Evolutionary conservation across 2,797 vertebrate genomes (phyloP), one percentile per base, ranked within the genome.

Genomic region (Crocidura indochinensis): DNA sequence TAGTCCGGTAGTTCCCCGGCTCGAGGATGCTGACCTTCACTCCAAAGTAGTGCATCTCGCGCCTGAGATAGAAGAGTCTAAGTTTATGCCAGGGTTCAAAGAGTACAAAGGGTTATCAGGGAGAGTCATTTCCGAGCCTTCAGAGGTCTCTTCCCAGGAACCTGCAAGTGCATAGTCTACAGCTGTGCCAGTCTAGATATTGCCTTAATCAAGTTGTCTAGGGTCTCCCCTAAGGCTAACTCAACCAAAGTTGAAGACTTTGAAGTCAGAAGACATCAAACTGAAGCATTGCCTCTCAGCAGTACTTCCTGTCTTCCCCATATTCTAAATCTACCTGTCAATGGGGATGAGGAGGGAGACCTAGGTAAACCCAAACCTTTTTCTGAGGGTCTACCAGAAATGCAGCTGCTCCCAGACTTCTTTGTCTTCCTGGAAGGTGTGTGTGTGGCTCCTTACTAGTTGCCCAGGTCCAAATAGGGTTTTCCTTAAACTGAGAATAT

Each of bases 1-100:
- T 67, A 0, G 97, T 97, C 47, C 88, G 86, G 31, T 97, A 97
- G 92, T 96, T 97, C 15, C 97, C 97, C 0, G 97, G 97, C 68
- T 97, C 97, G 19, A 97, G 96, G 85, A 97, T 93, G 84, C 96
- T 94, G 38, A 97, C 95, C 72, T 96, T 96, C 72, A 97, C 96
- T 0, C 97, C 97, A 46, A 97, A 97, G 76, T 95, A 95, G 67
- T 94, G 82, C 86, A 97, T 95, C 87, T 97, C 97, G 60, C 96
- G 96, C 87, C 97, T 97, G 56, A 68, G 62, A 87, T 62, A 78
- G 85, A 64, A 94, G 47, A 78, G 44, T 53, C 38, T 56, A 29
- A 47, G 38, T 10, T 95, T 31, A 81, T 29, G 62, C 29, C 82
- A 17, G 68, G 73, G 14, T n/a, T 31, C 73, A 73, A 84, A 22